phyloP scores from a whole-genome alignment of 2,888 invertebrate species.

The Dysmachus trigonus region DNA sequence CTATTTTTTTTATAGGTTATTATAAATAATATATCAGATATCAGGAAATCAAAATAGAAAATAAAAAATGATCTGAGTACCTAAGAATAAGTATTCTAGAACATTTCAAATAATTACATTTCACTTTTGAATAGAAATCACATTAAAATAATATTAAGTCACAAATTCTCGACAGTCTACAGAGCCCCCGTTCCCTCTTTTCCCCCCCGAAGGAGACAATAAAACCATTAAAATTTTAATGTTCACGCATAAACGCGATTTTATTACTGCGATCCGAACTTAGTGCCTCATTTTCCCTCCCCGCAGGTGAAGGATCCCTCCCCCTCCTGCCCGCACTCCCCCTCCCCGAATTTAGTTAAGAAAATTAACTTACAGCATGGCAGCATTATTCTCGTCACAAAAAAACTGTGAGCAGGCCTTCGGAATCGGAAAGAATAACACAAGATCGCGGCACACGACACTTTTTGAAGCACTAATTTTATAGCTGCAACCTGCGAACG shows the following conservation, averaged over 20 bases:
- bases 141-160: neutral
- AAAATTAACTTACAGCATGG: slow-evolving; percentile 16
- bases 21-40: too few species aligned
- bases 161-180: neutral
- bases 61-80: neutral
- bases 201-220: neutral
- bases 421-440: neutral
- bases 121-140: neutral
- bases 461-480: neutral
- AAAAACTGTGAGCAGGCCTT: neutral
- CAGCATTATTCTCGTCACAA: slow-evolving; percentile 1
- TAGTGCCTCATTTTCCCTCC: neutral
- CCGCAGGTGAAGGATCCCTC: neutral
- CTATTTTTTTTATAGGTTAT: too few species aligned
- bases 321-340: neutral
- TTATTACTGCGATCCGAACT: neutral
- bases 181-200: neutral
- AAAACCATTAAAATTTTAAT: neutral
- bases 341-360: neutral
- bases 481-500: neutral
- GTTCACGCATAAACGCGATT: neutral
- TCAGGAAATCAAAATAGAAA: too few species aligned
- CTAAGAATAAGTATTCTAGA: neutral
- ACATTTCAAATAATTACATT: neutral
- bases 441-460: neutral